These are phyloP conservation scores for Lepidothrix coronata DNA, from an alignment of 2,113 vertebrate species.

Conservation along the genomic window DNA sequence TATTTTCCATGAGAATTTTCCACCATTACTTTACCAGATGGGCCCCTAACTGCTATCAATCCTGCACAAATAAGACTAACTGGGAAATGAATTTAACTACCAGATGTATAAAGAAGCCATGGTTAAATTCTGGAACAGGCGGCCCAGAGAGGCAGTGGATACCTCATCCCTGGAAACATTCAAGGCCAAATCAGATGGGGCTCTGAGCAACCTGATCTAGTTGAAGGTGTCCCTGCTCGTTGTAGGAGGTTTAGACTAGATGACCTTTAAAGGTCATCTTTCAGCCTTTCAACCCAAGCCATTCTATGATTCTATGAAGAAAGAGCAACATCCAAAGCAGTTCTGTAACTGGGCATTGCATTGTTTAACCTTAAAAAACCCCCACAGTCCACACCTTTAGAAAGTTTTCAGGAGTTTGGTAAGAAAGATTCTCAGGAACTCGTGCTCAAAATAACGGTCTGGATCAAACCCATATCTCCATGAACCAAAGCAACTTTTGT, in stretches of 20 bases:
- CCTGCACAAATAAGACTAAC: not conserved
- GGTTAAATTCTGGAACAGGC: not conserved
- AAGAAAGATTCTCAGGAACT: not conserved
- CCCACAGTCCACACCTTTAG: not conserved
- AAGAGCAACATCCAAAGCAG: not conserved
- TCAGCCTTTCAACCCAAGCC: not conserved
- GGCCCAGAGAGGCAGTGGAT: not conserved
- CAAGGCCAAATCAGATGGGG: not conserved
- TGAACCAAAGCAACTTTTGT: not conserved
- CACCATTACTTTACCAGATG: not conserved
- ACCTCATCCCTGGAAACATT: not conserved
- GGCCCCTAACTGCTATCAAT: not conserved
- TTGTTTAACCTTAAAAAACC: not conserved
- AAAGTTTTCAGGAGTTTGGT: not conserved
- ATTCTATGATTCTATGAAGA: not conserved
- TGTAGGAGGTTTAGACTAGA: not conserved
- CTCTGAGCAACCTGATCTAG: not conserved
- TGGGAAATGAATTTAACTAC: not conserved
- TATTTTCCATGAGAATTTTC: not conserved
- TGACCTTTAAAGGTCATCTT: not conserved
- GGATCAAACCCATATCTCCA: not conserved
- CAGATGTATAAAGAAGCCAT: not conserved
- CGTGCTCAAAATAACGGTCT: not conserved
- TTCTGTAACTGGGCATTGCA: not conserved
- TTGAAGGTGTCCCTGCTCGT: not conserved